A percentile compares a stretch with the other conserved stretches of the same genome.
phyloP scores from a whole-genome alignment of 2,888 invertebrate species.

The Julus scanicus region DNA sequence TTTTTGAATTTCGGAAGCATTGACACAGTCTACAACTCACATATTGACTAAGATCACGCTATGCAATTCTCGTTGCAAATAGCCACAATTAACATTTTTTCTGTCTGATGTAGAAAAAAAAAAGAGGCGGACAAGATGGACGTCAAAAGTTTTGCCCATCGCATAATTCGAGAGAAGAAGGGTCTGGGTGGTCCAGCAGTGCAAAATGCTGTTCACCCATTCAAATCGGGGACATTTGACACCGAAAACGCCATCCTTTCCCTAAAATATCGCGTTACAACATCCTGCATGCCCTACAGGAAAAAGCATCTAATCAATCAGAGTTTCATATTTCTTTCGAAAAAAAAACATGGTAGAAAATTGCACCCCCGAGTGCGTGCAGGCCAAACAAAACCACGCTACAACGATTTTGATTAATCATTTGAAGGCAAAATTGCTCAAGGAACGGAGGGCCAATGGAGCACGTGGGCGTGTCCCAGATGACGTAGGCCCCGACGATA shows the following conservation, averaged over 20 bases:
- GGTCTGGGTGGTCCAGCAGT: background rate
- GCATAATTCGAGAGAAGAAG: background rate
- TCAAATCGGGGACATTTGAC: background rate
- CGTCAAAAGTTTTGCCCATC: background rate
- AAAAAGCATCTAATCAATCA: slow-evolving; percentile 9
- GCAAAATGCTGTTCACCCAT: background rate
- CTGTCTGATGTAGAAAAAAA: background rate
- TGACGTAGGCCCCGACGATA: background rate
- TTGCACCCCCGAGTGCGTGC: background rate
- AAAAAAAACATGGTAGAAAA: background rate
- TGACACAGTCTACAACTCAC: too few species aligned
- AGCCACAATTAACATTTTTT: background rate
- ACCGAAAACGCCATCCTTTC: background rate
- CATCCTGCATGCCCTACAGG: background rate
- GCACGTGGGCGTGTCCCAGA: background rate
- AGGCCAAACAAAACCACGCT: background rate
- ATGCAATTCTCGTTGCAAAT: background rate
- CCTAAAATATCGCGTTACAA: background rate
- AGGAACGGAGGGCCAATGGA: background rate
- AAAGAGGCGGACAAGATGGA: slow-evolving; percentile 11
- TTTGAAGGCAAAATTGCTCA: background rate
- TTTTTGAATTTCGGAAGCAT: too few species aligned
- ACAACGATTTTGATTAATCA: background rate
- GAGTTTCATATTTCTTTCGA: background rate
- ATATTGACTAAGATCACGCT: too few species aligned